Conservation (phyloP, 2,888 invertebrate species). For the Chrysolina americana region DNA sequence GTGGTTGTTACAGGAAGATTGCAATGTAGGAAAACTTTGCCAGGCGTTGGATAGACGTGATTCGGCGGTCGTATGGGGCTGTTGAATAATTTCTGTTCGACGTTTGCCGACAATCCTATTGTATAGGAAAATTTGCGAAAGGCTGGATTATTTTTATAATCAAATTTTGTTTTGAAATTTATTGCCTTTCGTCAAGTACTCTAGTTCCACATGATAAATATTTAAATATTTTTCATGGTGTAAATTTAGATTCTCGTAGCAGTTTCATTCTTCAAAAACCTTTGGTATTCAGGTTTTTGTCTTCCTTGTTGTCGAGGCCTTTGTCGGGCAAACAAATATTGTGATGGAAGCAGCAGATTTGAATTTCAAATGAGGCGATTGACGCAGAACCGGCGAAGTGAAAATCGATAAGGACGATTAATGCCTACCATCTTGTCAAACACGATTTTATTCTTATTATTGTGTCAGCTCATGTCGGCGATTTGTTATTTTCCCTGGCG, state of each 20-base stretch:
- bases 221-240: no score
- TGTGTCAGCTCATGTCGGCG: slow-evolving; percentile 25
- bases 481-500: slow-evolving; percentile 27
- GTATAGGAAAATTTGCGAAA: no score
- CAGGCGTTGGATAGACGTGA: no score
- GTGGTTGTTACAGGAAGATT: no score
- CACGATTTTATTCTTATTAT: slow-evolving; percentile 36
- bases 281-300: not conserved
- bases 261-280: not conserved
- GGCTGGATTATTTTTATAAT: no score
- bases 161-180: no score
- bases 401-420: slow-evolving; percentile 32
- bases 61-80: no score
- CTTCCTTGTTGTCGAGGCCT: not conserved
- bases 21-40: no score
- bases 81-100: no score
- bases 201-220: no score
- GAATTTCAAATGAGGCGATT: slow-evolving; percentile 31
- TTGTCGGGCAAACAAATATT: slow-evolving; percentile 4
- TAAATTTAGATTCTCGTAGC: not conserved
- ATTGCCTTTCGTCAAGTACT: no score
- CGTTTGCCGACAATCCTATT: no score
- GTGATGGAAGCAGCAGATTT: slow-evolving; percentile 17
- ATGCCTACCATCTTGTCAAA: slow-evolving; percentile 39
- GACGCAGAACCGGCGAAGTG: slow-evolving; percentile 19